Conservation (phyloP, 2,888 invertebrate species). For the Cistogaster globosa region DNA sequence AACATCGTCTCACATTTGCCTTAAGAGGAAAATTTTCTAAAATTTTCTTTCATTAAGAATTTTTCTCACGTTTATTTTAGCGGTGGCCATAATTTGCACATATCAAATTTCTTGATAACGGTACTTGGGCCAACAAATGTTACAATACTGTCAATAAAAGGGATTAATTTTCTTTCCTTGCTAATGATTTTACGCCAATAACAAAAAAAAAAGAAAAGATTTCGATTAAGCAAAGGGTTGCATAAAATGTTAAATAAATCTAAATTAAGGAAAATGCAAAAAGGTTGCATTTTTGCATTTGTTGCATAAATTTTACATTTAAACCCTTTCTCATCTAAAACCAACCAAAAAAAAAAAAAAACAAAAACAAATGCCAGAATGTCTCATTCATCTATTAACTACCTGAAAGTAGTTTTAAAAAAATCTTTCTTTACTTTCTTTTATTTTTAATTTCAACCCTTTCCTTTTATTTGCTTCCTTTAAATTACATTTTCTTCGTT, state of each 20-base stretch:
- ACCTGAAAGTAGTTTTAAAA: constrained; percentile 1
- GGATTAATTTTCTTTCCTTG: constrained; percentile 71
- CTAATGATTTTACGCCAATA: constrained; percentile 73
- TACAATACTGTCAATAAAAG: constrained; percentile 66
- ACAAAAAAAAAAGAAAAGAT: neutral
- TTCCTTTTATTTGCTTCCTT: constrained; percentile 36
- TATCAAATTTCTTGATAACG: constrained; percentile 63
- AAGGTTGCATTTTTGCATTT: constrained; percentile 63
- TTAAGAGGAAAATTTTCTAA: constrained; percentile 2
- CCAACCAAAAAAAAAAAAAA: too few species aligned
- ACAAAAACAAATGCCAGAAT: neutral
- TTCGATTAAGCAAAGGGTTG: constrained; percentile 3
- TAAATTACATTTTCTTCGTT: constrained; percentile 33
- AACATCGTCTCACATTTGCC: neutral
- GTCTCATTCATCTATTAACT: neutral
- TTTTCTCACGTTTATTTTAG: constrained; percentile 68
- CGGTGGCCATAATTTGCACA: constrained; percentile 69
- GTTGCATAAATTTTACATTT: constrained; percentile 33
- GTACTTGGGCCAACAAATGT: constrained; percentile 40
- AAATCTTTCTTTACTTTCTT: neutral
- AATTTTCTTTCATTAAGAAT: constrained; percentile 47
- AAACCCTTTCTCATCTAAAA: constrained; percentile 16
- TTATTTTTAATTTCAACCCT: constrained; percentile 35
- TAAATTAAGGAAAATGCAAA: constrained; percentile 63
- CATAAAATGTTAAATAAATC: constrained; percentile 53